Base-by-base conservation (phyloP, 2,797 vertebrate genomes). In the Otus scops region DNA sequence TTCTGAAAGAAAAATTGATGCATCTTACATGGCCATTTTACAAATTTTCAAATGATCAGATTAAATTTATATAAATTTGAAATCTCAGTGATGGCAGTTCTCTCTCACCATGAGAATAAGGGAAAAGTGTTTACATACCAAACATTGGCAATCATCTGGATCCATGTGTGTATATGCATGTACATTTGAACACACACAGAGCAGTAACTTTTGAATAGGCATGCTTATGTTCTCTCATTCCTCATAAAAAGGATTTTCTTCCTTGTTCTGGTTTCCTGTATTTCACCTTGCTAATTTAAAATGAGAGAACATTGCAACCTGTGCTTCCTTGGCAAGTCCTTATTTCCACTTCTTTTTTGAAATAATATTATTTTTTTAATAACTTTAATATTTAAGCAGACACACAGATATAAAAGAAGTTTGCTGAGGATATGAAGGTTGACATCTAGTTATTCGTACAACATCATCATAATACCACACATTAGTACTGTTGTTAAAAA, bases 401-500 rank as follows among this genome's bases (percentile, higher is more conserved):
- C 32, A 36, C 24, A 54, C 5, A 50, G 16, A 69, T 63, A 53
- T 10, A 48, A 77, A 75, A 68, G 30, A 68, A 68, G 38, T 50
- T 69, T 76, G 63, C 82, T 87, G 74, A 94, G 54, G 45, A 94
- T 94, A 83, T 61, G 75, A 74, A 90, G 50, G 88, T 39, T 88
- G 89, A 87, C 90, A 93, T 96, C 56, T 48, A 96, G 73, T 95
- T 95, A 89, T 92, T 92, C 90, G 77, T 91, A 95, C n/a, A 87
- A 64, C 84, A 92, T 41, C 91, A 85, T 93, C 87, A 82, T 86
- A 91, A 80, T 54, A 41, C 74, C 93, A 76, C 82, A 93, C 87
- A 96, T 96, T 85, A 96, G 93, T 81, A 91, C 38, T 43, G 51
- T 39, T 92, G 92, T 81, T 97, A 85, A 89, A 96, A 95, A 93